Evolutionary conservation across 2,888 invertebrate species (phyloP).

Genomic region (Eupithecia inturbata): DNA sequence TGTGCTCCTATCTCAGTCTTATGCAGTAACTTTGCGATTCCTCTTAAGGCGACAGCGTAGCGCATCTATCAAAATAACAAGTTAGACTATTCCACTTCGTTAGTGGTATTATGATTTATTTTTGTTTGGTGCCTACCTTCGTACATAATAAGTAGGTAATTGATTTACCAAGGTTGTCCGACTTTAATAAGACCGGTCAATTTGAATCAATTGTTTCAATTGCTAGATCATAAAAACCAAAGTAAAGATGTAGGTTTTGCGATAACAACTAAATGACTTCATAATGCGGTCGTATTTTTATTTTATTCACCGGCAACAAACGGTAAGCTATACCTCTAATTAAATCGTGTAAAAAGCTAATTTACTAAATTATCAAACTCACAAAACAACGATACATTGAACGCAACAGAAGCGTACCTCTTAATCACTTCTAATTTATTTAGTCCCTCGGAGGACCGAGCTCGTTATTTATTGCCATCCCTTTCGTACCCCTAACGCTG

Average conservation of each 20-base stretch:
- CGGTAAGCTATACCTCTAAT: conserved; percentile 37
- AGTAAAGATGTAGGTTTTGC: conserved; percentile 24
- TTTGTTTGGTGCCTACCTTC: conserved; percentile 13
- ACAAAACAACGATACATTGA: conserved; percentile 72
- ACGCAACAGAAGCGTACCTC: conserved; percentile 78
- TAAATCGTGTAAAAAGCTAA: conserved; percentile 51
- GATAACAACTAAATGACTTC: conserved; percentile 27
- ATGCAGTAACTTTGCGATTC: conserved; percentile 68
- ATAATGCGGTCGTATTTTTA: conserved; percentile 22
- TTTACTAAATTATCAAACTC: conserved; percentile 58
- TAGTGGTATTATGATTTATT: conserved; percentile 54
- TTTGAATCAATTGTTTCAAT: conserved; percentile 33
- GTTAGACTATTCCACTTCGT: conserved; percentile 46
- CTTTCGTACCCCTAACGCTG: conserved; percentile 65
- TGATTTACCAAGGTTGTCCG: conserved; percentile 41
- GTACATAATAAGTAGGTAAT: conserved; percentile 44
- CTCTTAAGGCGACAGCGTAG: conserved; percentile 76
- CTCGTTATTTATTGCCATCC: conserved; percentile 79
- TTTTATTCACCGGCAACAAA: conserved; percentile 32
- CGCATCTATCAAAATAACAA: conserved; percentile 59
- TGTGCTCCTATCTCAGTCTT: conserved; percentile 59
- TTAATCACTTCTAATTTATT: conserved; percentile 85
- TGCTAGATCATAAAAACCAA: conserved; percentile 23
- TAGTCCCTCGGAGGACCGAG: conserved; percentile 77
- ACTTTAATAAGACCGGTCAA: conserved; percentile 33